A percentile compares a stretch with the other conserved stretches of the same genome.
phyloP scores from a whole-genome alignment of 2,888 invertebrate genomes.

The Hirtodrosophila histrioides region DNA sequence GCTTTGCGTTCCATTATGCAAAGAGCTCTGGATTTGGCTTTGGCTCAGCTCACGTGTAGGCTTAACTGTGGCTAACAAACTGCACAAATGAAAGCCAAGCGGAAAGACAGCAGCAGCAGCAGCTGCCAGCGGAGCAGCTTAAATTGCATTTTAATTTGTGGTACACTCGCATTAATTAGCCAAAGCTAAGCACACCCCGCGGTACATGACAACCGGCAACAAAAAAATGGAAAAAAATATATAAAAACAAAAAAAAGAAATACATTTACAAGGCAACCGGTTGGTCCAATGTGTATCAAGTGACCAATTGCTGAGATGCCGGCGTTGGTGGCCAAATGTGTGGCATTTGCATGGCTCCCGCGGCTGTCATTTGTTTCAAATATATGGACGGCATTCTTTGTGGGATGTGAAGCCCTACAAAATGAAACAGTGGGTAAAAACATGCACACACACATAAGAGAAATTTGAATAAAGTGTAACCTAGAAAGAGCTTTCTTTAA shows the following conservation, averaged over 20 bases:
- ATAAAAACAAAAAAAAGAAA: conserved; percentile 12
- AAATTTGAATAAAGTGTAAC: too few species aligned
- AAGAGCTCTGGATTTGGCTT: conserved; percentile 51
- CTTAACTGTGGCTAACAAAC: conserved; percentile 29
- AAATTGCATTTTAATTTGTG: conserved; percentile 72
- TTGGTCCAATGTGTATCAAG: conserved; percentile 67
- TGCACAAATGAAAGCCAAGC: conserved; percentile 26
- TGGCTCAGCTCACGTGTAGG: conserved; percentile 41
- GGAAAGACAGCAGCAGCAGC: conserved; percentile 33
- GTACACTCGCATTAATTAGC: conserved; percentile 67
- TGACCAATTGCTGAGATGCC: conserved; percentile 66
- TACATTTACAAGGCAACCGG: conserved; percentile 31
- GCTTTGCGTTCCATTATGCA: conserved; percentile 60
- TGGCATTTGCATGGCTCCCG: conserved; percentile 72
- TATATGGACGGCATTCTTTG: conserved; percentile 41
- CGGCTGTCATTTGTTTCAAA: conserved; percentile 66
- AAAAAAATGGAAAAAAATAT: neutral
- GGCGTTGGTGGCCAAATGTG: conserved; percentile 43
- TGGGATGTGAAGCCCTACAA: conserved; percentile 58
- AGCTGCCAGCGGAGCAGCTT: conserved; percentile 26
- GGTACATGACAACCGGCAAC: conserved; percentile 22
- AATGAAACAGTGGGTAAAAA: conserved; percentile 44
- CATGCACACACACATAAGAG: neutral
- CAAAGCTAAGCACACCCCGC: conserved; percentile 46
- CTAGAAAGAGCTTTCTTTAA: too few species aligned